Conservation (phyloP, 2,797 vertebrate genomes). For the Micropoecilia bifurca region DNA sequence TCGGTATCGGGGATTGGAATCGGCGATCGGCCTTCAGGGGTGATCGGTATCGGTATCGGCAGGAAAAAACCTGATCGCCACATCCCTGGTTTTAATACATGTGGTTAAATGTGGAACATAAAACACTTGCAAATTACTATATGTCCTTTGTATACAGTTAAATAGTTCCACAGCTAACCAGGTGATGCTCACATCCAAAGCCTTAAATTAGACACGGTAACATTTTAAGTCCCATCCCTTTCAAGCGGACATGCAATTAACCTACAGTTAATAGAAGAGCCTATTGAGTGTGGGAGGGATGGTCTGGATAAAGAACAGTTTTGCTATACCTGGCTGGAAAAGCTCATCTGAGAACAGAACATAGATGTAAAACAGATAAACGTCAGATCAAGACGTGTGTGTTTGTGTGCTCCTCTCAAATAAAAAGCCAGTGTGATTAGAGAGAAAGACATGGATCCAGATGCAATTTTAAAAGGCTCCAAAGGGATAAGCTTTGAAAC, state of each 20-base stretch:
- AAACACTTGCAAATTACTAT: neutral
- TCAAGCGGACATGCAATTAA: slow-evolving; percentile 22
- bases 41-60: too few species aligned
- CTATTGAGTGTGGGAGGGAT: slow-evolving; percentile 4
- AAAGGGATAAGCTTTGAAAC: slow-evolving; percentile 4
- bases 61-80: too few species aligned
- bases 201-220: slow-evolving; percentile 15
- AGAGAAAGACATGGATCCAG: slow-evolving; percentile 11
- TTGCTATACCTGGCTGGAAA: neutral
- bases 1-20: too few species aligned
- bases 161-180: neutral
- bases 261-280: slow-evolving; percentile 2
- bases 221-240: slow-evolving; percentile 11
- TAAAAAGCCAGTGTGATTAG: neutral
- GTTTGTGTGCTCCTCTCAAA: neutral
- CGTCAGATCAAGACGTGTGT: neutral
- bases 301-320: slow-evolving; percentile 13
- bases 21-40: too few species aligned
- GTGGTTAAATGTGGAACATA: neutral
- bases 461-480: slow-evolving; percentile 33
- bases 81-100: too few species aligned
- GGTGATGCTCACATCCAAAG: neutral
- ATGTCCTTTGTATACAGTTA: neutral
- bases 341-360: slow-evolving; percentile 19
- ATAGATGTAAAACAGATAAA: neutral